Evolutionary conservation across 2,113 vertebrate genomes (phyloP), one percentile per base, ranked within the genome.

Genomic region (Romanogobio albipinnatus): DNA sequence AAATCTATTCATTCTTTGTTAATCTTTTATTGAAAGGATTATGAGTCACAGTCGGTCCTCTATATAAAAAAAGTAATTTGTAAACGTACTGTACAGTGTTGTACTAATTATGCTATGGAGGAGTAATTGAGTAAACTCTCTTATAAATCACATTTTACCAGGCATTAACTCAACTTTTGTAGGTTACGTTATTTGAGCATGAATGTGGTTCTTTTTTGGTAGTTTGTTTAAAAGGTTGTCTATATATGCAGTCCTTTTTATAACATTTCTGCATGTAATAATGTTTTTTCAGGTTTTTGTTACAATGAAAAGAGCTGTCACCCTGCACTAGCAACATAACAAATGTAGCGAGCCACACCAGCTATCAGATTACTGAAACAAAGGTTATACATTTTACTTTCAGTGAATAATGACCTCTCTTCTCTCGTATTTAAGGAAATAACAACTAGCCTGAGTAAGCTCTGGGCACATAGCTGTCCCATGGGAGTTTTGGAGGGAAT

Each of bases 371-470:
- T 24, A 5, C 80, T 66, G 56, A 9, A 29, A 39, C 26, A 53
- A 58, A 53, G 71, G 51, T 58, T 51, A 58, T 73, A 73, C 0
- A 22, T 75, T 73, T 82, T 81, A 61, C 81, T 82, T 68, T 82
- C 56, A 9, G 33, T 64, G 76, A 79, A 22, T 83, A 83, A 86
- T 86, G 26, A 33, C 75, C 84, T 88, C 53, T 82, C 76, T n/a
- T n/a, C 76, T 80, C 24, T 29, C 33, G 36, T 85, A 85, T 84
- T 77, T 82, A 86, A 86, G 80, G 81, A 85, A 64, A 33, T 8
- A 81, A 86, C 79, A 39, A 6, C 87, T 73, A 70, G 10, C 26
- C 53, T 77, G 19, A 26, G 45, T 17, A 62, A 73, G 29, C 11
- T 19, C 59, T 33, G 29, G 47, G 49, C 73, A n/a, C 70, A 59